Evolutionary conservation across 1,140 invertebrate species (phyloP), one percentile per base, ranked within the genome.

Genomic region (Scaptodrosophila lebanonensis): DNA sequence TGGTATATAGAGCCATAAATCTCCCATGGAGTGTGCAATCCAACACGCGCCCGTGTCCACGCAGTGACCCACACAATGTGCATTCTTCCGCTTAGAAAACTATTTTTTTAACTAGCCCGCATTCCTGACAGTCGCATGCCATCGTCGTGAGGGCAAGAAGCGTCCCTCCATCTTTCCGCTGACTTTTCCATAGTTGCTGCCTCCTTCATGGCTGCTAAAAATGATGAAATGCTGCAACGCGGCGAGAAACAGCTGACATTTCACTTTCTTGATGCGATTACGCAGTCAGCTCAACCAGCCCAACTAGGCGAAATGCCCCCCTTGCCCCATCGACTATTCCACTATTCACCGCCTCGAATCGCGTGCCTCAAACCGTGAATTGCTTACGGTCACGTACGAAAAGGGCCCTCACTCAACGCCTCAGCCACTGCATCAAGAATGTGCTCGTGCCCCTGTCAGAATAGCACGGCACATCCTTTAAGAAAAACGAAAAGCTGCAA

Each of bases 221-320:
- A 58, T 66, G 63, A 66, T 66, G 63, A 25, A 25, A 25, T 3
- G 3, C 22, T 25, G 22, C 8, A 25, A 8, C 3, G 22, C 8
- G 8, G 22, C 22, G 3, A 8, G 52, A 72, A 72, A 72, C 68
- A 66, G 68, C 68, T 72, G 68, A 72, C 68, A 72, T 72, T 72
- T 72, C 68, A 72, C 68, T 72, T 72, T 72, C 69, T 66, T 66
- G 62, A 66, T 71, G 68, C 68, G 68, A 71, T 71, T 71, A 71
- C 68, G 62, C 67, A 71, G 68, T 45, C 40, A 22, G 8, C 48
- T 50, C 40, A 65, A 57, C 44, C n/a, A n/a, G n/a, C n/a, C n/a
- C n/a, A n/a, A n/a, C n/a, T n/a, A n/a, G n/a, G n/a, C n/a, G n/a
- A n/a, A n/a, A n/a, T n/a, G n/a, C n/a, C n/a, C n/a, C n/a, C n/a